Base-by-base conservation (phyloP, 1,140 invertebrate genomes). In the Solen grandis region DNA sequence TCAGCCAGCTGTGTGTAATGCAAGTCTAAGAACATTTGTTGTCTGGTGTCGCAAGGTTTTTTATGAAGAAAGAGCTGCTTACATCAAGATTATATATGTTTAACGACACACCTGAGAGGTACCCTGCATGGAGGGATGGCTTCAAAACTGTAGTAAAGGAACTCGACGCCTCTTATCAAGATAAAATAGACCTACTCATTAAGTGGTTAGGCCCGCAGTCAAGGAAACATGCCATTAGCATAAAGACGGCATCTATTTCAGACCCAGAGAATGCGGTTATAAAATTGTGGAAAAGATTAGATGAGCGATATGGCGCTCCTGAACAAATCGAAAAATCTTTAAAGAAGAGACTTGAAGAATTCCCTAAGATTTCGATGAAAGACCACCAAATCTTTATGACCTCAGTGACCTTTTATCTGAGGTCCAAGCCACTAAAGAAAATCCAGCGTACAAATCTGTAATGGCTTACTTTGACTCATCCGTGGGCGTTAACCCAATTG, bases 381-480 rank as follows among this genome's bases (percentile, higher is more conserved):
- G 82, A 81, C 31, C 33, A 81, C 59, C 60, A 38, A 60, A 66
- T 22, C 63, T 82, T 10, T 69, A 74, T 72, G 81, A 80, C 13
- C 59, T 83, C 5, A 22, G 2, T 22, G 78, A 83, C 33, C 38
- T 74, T 16, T n/a, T 85, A 19, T n/a, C n/a, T 14, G 78, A 81
- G 52, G 72, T 81, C 14, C 5, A 74, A 60, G 69, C 31, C 22
- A 10, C 57, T 13, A 85, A 84, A 59, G 73, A 77, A n/a, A 73
- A 85, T 62, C 16, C 25, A 0, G 62, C 22, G 31, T 80, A 75
- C 54, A 31, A 19, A 3, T 25, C 4, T 16, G 46, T 54, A 22
- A 57, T 85, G n/a, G 52, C 41, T n/a, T 85, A 85, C 66, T 84
- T 77, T 55, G 82, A 84, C 66, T 57, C 84, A 29, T 77, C 73